Conservation (phyloP, 2,797 vertebrate genomes). For the Acrossocheilus wenchowensis region DNA sequence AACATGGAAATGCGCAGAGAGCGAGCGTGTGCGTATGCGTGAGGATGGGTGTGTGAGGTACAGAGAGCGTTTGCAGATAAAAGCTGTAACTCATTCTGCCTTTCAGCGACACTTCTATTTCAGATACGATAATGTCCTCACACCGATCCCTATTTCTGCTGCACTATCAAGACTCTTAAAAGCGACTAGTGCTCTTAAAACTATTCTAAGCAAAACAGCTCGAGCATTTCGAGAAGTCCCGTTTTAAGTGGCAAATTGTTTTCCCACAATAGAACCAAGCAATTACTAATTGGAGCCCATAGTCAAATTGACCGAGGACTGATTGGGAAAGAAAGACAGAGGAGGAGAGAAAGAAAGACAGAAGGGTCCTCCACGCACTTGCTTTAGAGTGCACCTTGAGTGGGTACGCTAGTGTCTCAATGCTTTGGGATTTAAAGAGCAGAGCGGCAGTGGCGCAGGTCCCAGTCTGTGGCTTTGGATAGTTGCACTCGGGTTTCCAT, state of each 20-base stretch:
- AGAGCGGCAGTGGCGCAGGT: constrained; percentile 46
- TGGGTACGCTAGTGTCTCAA: constrained; percentile 52
- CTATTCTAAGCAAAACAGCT: constrained; percentile 54
- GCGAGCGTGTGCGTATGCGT: background rate
- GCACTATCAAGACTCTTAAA: constrained; percentile 56
- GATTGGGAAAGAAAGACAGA: constrained; percentile 54
- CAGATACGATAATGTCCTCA: constrained; percentile 46
- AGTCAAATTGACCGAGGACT: constrained; percentile 61
- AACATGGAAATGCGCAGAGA: constrained; percentile 8
- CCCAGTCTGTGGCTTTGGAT: constrained; percentile 44
- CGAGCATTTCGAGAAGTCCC: constrained; percentile 54
- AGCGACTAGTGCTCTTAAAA: constrained; percentile 55
- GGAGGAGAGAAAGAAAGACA: constrained; percentile 34
- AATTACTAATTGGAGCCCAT: constrained; percentile 62
- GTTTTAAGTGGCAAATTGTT: constrained; percentile 64
- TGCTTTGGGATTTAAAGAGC: constrained; percentile 62
- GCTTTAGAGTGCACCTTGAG: constrained; percentile 68
- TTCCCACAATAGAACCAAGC: constrained; percentile 56
- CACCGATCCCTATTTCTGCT: constrained; percentile 52
- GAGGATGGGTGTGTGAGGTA: constrained; percentile 29
- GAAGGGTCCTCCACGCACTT: constrained; percentile 61
- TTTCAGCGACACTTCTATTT: constrained; percentile 52
- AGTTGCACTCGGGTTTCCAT: constrained; percentile 54
- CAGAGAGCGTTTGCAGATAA: constrained; percentile 43
- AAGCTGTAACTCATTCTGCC: constrained; percentile 41